phyloP scores from a whole-genome alignment of 2,113 vertebrate species.

The Phocoena phocoena region DNA sequence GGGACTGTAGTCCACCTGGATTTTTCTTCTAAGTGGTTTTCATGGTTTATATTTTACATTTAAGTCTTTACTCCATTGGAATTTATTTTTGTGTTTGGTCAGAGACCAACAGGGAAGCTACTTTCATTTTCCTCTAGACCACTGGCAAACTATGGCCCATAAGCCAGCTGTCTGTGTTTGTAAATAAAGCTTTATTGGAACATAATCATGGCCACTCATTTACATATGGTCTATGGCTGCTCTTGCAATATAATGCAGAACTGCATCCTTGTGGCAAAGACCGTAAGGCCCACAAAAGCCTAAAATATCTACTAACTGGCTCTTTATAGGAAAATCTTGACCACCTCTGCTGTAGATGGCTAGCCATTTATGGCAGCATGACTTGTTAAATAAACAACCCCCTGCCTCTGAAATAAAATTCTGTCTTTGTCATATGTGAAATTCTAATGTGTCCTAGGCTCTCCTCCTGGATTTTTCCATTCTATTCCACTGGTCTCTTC shows the following conservation, averaged over 20 bases:
- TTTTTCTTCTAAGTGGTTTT: slow-evolving; percentile 42
- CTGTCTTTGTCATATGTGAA: not conserved
- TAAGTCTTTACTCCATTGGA: not conserved
- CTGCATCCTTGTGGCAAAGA: not conserved
- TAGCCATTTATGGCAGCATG: not conserved
- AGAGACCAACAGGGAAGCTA: not conserved
- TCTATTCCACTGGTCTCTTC: not conserved
- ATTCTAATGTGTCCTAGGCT: not conserved
- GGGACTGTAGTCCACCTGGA: not conserved
- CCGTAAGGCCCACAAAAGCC: not conserved
- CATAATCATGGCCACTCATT: not conserved
- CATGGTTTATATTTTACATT: slow-evolving; percentile 24
- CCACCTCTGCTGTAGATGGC: not conserved
- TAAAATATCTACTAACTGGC: not conserved
- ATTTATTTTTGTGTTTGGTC: slow-evolving; percentile 29
- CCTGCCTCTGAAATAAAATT: slow-evolving; percentile 29
- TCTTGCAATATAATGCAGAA: not conserved
- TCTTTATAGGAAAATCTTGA: not conserved
- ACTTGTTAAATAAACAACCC: not conserved
- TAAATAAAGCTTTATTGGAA: slow-evolving; percentile 62
- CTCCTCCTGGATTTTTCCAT: slow-evolving; percentile 17
- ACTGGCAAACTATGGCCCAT: not conserved
- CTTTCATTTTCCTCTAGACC: slow-evolving; percentile 12
- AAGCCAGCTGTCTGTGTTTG: not conserved
- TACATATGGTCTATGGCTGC: not conserved